Percentiles rank a stretch among this genome's conserved stretches.
These are phyloP conservation scores for Puntigrus tetrazona DNA, from an alignment of 2,113 vertebrate species.

Conservation along the genomic window DNA sequence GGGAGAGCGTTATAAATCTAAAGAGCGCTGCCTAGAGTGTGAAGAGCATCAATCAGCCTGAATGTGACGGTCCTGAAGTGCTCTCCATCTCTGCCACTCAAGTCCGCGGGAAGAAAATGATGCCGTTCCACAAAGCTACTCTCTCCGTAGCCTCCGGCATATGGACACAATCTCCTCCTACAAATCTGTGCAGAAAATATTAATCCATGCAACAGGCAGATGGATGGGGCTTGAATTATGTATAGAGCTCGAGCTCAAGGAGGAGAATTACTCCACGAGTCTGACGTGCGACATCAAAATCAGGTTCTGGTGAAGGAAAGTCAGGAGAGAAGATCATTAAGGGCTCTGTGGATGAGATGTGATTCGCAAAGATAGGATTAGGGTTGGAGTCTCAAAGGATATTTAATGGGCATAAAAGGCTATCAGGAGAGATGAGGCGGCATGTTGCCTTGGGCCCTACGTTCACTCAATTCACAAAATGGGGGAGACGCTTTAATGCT, in stretches of 20 bases:
- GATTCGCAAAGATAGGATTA: not conserved
- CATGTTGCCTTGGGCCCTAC: not conserved
- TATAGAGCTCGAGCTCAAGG: slow-evolving; percentile 18
- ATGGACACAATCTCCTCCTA: slow-evolving; percentile 41
- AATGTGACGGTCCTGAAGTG: slow-evolving; percentile 31
- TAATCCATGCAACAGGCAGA: slow-evolving; percentile 52
- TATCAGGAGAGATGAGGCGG: not conserved
- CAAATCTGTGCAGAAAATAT: slow-evolving; percentile 40
- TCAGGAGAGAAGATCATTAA: not conserved
- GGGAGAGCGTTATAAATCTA: slow-evolving; percentile 26
- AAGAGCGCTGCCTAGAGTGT: slow-evolving; percentile 14
- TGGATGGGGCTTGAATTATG: slow-evolving; percentile 40
- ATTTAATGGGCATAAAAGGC: slow-evolving; percentile 13
- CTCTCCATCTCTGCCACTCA: slow-evolving; percentile 46
- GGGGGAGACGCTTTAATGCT: not conserved
- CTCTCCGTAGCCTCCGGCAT: slow-evolving; percentile 36
- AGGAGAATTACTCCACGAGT: not conserved
- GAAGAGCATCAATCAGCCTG: slow-evolving; percentile 40
- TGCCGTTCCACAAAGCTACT: slow-evolving; percentile 25
- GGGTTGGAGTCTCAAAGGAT: slow-evolving; percentile 2
- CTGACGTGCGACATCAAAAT: not conserved
- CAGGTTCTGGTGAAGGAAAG: not conserved
- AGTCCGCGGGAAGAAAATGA: slow-evolving; percentile 37
- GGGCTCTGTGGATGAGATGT: not conserved
- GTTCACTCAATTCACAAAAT: not conserved